Conservation (phyloP, 2,888 invertebrate genomes). For the Zaprionus obscuricornis region DNA sequence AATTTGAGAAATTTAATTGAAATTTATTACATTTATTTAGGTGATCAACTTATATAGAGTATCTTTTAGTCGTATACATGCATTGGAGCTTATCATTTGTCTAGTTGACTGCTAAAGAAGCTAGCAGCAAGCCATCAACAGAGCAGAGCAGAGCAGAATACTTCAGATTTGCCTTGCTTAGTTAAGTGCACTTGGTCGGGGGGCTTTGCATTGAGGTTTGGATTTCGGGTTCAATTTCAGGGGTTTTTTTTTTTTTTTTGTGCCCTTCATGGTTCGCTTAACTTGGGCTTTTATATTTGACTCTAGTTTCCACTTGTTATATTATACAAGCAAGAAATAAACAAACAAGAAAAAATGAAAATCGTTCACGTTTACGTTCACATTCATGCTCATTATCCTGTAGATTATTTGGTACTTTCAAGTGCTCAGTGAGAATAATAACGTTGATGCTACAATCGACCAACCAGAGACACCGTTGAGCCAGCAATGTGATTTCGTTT, state of each 20-base stretch:
- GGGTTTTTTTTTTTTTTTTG: background rate
- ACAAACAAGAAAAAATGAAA: slow-evolving; percentile 24
- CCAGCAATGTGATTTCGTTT: slow-evolving; percentile 15
- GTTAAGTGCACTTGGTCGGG: slow-evolving; percentile 51
- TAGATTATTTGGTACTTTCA: slow-evolving; percentile 76
- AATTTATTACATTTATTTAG: no score
- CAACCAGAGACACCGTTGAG: slow-evolving; percentile 57
- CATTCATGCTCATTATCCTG: slow-evolving; percentile 77
- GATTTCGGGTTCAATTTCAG: background rate
- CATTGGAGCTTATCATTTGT: no score
- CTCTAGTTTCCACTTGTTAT: slow-evolving; percentile 10
- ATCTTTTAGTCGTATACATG: no score
- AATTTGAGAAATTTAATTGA: no score
- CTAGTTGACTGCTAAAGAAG: no score
- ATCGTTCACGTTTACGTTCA: slow-evolving; percentile 68
- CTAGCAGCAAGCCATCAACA: no score
- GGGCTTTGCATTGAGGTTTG: slow-evolving; percentile 41
- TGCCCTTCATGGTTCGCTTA: slow-evolving; percentile 47
- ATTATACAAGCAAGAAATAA: slow-evolving; percentile 35
- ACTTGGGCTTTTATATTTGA: background rate
- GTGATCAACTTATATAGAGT: no score
- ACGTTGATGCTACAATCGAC: slow-evolving; percentile 57
- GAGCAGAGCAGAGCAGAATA: slow-evolving; percentile 14
- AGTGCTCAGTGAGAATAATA: slow-evolving; percentile 76
- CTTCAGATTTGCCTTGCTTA: slow-evolving; percentile 56